Evolutionary conservation across 1,140 invertebrate genomes (phyloP).

Genomic region (Steinernema feltiae): DNA sequence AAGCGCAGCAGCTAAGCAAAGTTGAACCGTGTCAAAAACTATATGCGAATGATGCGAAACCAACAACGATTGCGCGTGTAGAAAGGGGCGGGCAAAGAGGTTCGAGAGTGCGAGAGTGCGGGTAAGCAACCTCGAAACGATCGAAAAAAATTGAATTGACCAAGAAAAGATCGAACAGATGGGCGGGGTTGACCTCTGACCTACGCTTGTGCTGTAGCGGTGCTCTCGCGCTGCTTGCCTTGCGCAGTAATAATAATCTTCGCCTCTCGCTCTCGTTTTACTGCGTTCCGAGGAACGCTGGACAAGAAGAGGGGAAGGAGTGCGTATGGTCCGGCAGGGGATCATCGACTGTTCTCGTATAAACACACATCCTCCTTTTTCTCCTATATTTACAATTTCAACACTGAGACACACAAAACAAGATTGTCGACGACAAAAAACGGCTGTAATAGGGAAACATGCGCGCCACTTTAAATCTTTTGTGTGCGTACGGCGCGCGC

Average conservation of each 20-base stretch:
- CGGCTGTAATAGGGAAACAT: too few species aligned
- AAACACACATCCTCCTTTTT: background rate
- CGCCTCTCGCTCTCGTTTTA: background rate
- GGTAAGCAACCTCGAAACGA: background rate
- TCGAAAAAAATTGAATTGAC: conserved; percentile 10
- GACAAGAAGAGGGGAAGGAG: too few species aligned
- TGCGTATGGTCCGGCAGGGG: too few species aligned
- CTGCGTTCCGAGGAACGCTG: too few species aligned
- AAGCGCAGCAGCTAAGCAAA: background rate
- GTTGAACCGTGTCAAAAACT: background rate
- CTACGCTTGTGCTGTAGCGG: background rate
- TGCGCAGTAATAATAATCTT: conserved; percentile 11
- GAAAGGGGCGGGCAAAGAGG: background rate
- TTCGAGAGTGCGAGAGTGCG: background rate
- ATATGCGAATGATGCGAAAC: too few species aligned
- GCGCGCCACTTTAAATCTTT: too few species aligned
- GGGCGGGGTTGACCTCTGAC: conserved; percentile 14
- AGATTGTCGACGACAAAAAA: too few species aligned
- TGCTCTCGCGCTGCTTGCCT: background rate
- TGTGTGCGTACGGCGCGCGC: too few species aligned
- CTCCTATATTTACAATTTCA: background rate
- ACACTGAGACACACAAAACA: too few species aligned
- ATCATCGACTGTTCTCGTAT: too few species aligned
- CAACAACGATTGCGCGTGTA: too few species aligned
- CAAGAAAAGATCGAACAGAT: background rate